Base-by-base conservation (phyloP, 2,113 vertebrate genomes). In the Carlito syrichta region DNA sequence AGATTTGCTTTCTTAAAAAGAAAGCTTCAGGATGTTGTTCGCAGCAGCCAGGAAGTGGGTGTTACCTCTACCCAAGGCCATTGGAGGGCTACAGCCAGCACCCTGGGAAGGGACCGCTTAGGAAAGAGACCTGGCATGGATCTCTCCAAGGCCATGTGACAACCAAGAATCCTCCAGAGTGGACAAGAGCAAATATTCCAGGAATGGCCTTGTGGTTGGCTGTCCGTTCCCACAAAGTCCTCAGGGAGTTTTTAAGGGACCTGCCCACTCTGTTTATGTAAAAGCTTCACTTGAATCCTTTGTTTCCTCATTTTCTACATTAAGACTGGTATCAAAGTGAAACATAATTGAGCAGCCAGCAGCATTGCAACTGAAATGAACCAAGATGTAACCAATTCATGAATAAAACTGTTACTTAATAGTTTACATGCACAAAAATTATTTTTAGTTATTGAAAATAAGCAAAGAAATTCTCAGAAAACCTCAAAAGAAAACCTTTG, bases 121-220 rank as follows among this genome's bases (percentile, higher is more conserved):
- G 66, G 69, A 35, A 84, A 54, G 96, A 96, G 95, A 52, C 63
- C 84, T 4, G 48, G 84, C 48, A 5, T 32, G 45, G 45, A 81
- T 94, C 97, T 96, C 93, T 93, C 52, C 82, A 96, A 97, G 96
- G 58, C 78, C 96, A 84, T 43, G 91, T 96, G 95, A 96, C 97
- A 97, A 94, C 78, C 78, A 50, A 92, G 96, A 97, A 96, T 79
- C 87, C 45, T 90, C 76, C 90, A 69, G 84, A 96, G 82, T 81
- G 60, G 85, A 94, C 81, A 35, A 95, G 84, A 86, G 87, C 25
- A 98, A 98, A 95, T 94, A 98, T 98, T 93, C 97, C 87, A 96
- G 85, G 95, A 97, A 97, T 97, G 96, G 66, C 81, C 96, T 71
- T 97, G 96, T 94, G 97, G 98, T 96, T 94, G 56, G 50, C 81